A percentile compares a stretch with the other conserved stretches of the same genome.
phyloP scores from a whole-genome alignment of 1,140 invertebrate species.

The Hestina assimilis region DNA sequence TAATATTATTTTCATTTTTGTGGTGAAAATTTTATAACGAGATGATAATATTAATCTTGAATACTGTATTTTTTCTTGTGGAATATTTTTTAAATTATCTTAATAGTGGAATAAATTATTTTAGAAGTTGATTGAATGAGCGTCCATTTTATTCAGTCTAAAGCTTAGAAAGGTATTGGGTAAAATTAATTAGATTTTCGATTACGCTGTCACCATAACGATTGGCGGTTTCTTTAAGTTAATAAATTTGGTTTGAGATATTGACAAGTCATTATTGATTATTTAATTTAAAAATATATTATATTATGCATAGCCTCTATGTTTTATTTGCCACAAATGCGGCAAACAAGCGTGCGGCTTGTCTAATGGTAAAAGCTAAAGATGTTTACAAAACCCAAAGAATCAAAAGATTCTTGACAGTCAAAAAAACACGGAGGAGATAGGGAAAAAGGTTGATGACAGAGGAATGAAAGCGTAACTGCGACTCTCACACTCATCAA shows the following conservation, averaged over 20 bases:
- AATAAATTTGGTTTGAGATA: constrained; percentile 15
- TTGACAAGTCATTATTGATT: neutral
- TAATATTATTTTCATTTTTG: neutral
- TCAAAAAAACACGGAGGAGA: no score
- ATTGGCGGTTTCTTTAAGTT: constrained; percentile 27
- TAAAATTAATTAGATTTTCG: constrained; percentile 36
- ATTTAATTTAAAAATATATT: no score
- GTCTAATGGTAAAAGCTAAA: no score
- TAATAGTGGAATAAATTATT: constrained; percentile 12
- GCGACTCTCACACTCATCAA: no score
- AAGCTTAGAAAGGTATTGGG: constrained; percentile 21
- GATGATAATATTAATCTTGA: neutral
- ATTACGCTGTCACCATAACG: constrained; percentile 20
- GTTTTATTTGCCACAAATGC: no score
- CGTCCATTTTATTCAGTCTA: constrained; percentile 21
- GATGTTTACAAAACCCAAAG: no score
- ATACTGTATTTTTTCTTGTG: neutral
- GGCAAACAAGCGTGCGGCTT: no score
- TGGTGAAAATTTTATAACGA: neutral
- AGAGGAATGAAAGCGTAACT: no score
- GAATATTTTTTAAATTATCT: no score
- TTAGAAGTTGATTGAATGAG: constrained; percentile 22
- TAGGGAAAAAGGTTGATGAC: no score
- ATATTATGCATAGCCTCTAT: no score
- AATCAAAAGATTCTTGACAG: no score